Percentiles rank a stretch among this genome's conserved stretches.
Conservation (phyloP, 2,113 vertebrate genomes). For the Istiophorus platypterus region DNA sequence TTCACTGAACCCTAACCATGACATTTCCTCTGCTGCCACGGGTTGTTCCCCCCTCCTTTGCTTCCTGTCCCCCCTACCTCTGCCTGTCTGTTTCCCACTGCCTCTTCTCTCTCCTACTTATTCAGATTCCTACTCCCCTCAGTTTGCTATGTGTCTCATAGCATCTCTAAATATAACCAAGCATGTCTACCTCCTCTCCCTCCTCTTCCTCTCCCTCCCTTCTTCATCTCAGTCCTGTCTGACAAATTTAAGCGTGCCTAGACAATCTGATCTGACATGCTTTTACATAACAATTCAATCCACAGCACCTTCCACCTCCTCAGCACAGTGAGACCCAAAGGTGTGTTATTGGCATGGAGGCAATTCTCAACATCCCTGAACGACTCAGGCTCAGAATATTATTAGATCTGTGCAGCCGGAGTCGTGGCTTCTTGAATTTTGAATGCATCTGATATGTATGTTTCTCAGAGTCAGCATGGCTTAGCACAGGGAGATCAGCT, state of each 20-base stretch:
- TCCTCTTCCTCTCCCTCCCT: conserved; percentile 69
- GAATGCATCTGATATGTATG: conserved; percentile 49
- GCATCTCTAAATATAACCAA: conserved; percentile 80
- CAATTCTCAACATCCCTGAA: conserved; percentile 59
- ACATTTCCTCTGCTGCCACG: conserved; percentile 79
- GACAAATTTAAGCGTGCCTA: conserved; percentile 78
- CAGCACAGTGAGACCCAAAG: conserved; percentile 55
- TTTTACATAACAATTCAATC: conserved; percentile 84
- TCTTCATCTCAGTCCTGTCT: conserved; percentile 75
- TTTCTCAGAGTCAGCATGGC: conserved; percentile 59
- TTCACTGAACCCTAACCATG: conserved; percentile 81
- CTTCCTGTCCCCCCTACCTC: conserved; percentile 54
- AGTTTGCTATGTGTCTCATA: conserved; percentile 69
- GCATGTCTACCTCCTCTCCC: conserved; percentile 68
- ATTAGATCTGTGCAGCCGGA: conserved; percentile 41
- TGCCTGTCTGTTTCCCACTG: conserved; percentile 43
- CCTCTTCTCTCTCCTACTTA: conserved; percentile 61
- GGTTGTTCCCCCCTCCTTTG: conserved; percentile 68
- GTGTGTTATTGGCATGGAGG: conserved; percentile 70
- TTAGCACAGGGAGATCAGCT: conserved; percentile 58
- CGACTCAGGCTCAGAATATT: conserved; percentile 45
- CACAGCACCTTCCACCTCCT: conserved; percentile 64
- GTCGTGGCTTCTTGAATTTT: conserved; percentile 38
- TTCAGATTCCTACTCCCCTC: conserved; percentile 64
- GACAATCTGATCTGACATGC: conserved; percentile 79